A percentile compares a stretch with the other conserved stretches of the same genome.
phyloP scores from a whole-genome alignment of 1,140 invertebrate species.

The Rhysida immarginata region DNA sequence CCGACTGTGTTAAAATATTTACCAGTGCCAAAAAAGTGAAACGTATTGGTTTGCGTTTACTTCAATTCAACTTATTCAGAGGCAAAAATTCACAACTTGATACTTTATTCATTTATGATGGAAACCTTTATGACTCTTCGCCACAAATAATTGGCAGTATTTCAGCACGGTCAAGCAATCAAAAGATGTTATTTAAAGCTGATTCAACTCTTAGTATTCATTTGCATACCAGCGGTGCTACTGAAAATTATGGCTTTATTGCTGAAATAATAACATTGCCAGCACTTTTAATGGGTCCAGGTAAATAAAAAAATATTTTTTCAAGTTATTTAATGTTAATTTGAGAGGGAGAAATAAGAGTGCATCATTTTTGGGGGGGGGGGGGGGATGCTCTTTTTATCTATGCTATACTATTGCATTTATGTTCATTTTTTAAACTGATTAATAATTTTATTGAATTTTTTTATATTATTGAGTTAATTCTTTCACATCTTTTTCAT shows the following conservation, averaged over 20 bases:
- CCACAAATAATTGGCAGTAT: background rate
- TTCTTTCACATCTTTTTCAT: too few relatives aligned
- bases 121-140: constrained; percentile 65
- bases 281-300: constrained; percentile 38
- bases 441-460: too few relatives aligned
- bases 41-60: constrained; percentile 67
- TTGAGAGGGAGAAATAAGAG: too few relatives aligned
- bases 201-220: constrained; percentile 62
- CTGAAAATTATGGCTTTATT: constrained; percentile 85
- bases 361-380: too few relatives aligned
- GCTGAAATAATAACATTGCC: constrained; percentile 92
- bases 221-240: constrained; percentile 85
- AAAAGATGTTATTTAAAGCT: constrained; percentile 20
- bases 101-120: constrained; percentile 74
- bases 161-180: background rate
- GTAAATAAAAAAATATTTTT: background rate
- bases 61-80: constrained; percentile 88
- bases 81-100: constrained; percentile 65
- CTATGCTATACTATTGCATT: too few relatives aligned
- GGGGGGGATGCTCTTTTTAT: too few relatives aligned
- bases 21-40: constrained; percentile 64
- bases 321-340: too few relatives aligned
- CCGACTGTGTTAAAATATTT: constrained; percentile 97
- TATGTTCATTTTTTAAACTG: too few relatives aligned
- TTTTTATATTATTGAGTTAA: too few relatives aligned